Percentiles rank a stretch among this genome's conserved stretches.
Evolutionary conservation across 2,797 vertebrate species (phyloP).

Genomic region (Syndactyla subalaris): DNA sequence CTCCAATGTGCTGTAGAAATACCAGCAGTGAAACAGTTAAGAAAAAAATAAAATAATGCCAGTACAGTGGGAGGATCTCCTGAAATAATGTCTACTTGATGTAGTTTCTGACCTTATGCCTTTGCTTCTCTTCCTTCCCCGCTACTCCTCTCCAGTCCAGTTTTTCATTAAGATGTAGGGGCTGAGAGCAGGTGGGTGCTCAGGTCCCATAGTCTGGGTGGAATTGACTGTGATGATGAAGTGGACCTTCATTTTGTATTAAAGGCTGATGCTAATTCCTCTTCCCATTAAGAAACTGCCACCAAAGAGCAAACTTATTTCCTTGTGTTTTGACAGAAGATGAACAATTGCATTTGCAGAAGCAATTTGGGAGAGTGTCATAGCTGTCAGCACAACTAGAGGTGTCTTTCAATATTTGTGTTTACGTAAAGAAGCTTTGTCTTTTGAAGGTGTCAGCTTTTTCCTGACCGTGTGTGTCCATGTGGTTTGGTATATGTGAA

Average conservation of each 20-base stretch:
- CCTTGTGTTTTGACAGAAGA: constrained; percentile 57
- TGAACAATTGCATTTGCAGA: constrained; percentile 53
- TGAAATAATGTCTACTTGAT: neutral
- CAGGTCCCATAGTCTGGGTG: neutral
- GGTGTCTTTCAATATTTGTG: neutral
- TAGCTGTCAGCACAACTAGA: constrained; percentile 40
- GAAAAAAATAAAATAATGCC: neutral
- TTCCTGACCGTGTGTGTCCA: neutral
- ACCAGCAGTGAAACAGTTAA: neutral
- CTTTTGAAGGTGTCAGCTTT: neutral
- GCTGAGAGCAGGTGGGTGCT: neutral
- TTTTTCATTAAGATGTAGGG: neutral
- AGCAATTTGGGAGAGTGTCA: constrained; percentile 36
- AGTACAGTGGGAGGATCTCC: neutral
- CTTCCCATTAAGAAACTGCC: constrained; percentile 50
- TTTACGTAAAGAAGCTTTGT: neutral
- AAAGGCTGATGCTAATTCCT: constrained; percentile 50
- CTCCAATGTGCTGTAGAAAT: neutral
- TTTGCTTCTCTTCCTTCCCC: neutral
- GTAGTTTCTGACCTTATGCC: neutral
- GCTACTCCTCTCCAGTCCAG: too few species aligned
- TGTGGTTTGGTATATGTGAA: neutral
- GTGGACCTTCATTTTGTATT: neutral
- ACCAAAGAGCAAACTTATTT: constrained; percentile 54
- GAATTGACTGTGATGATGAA: constrained; percentile 11